A percentile compares a stretch with the other conserved stretches of the same genome.
These are phyloP conservation scores for Bubo blakistoni DNA, from an alignment of 2,113 vertebrate species.

Conservation along the genomic window DNA sequence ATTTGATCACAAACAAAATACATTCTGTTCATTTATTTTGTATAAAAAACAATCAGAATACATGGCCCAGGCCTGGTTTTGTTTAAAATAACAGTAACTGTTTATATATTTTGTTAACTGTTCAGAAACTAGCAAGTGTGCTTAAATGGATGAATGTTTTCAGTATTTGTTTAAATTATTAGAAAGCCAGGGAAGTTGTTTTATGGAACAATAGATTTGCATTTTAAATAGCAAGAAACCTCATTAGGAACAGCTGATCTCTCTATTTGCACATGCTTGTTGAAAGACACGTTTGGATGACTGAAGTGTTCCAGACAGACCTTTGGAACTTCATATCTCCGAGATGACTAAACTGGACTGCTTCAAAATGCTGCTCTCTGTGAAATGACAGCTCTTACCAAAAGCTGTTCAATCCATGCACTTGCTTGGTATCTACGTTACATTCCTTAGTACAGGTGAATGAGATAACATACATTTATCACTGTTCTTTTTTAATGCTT, in stretches of 20 bases:
- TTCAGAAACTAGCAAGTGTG: not conserved
- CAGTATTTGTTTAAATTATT: not conserved
- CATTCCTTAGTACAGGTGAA: not conserved
- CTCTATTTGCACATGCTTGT: not conserved
- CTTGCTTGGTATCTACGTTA: not conserved
- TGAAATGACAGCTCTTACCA: not conserved
- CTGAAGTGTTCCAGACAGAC: not conserved
- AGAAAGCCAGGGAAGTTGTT: not conserved
- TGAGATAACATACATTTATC: not conserved
- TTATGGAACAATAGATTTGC: not conserved
- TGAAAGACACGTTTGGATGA: not conserved
- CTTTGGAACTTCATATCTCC: not conserved
- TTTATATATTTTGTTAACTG: not conserved
- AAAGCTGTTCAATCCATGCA: not conserved
- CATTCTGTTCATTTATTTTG: not conserved
- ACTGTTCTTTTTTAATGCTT: not conserved
- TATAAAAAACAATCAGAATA: not conserved
- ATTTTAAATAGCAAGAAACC: not conserved
- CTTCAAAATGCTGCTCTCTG: not conserved
- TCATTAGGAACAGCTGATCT: not conserved
- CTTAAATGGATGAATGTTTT: not conserved
- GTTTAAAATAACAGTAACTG: not conserved
- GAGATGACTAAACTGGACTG: not conserved
- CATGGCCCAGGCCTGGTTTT: not conserved
- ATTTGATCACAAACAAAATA: not conserved